Base-by-base conservation (phyloP, 1,140 invertebrate genomes). In the Brachionus angularis region DNA sequence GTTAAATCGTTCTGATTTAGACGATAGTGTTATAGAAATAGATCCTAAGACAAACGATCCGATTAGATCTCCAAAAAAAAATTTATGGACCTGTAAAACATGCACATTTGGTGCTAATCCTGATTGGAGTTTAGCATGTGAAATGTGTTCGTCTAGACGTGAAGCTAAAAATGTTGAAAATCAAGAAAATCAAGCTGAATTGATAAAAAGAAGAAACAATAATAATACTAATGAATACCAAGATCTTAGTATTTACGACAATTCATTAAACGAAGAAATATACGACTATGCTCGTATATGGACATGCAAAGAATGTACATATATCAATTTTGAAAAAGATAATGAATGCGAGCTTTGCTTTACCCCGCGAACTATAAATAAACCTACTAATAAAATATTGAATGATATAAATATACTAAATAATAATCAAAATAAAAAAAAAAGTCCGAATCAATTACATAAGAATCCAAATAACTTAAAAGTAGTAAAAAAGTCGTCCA, bases 1-100 rank as follows among this genome's bases (percentile, higher is more conserved):
- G 16, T 10, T 10, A 42, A 10, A 10, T 42, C 39, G 7, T 36
- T 8, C 58, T 14, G 47, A 46, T 67, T 47, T 67, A 47, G 62
- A 67, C 34, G 42, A 67, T 42, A 50, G 47, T 42, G 47, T 67
- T 29, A 67, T 67, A 12, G 62, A 67, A 67, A 67, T 67, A 10
- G 62, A 67, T 50, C 27, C 62, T 7, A 27, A 47, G 31, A 47
- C 62, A 14, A 50, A 31, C 14, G 23, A 29, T 10, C 62, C 62
- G 29, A 23, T 67, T 67, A 10, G 2, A 12, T 8, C 18, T 44
- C 23, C 33, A 44, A 47, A 44, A 10, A 25, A 47, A 4, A 5
- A 27, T n/a, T 2, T 47, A 29, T 67, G 62, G 62, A 16, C 12
- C 25, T 67, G 62, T 29, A 67, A 33, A 16, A 8, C 14, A 18